Evolutionary conservation across 1,140 invertebrate genomes (phyloP).

Genomic region (Drosophila nasuta): DNA sequence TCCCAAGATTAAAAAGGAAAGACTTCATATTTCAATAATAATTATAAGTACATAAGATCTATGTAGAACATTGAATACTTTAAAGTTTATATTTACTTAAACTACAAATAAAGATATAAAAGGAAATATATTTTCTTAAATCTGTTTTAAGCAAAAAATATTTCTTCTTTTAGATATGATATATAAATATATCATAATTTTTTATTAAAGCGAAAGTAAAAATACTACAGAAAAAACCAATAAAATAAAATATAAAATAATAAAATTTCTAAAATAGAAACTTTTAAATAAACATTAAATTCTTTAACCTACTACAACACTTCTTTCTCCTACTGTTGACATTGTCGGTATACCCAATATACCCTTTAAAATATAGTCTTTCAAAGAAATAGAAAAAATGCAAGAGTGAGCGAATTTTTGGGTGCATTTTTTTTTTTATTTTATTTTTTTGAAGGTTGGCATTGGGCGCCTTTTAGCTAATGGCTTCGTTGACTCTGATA

Average conservation of each 20-base stretch:
- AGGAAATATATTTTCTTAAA: too few species aligned
- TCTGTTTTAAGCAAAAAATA: too few species aligned
- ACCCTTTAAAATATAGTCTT: not conserved
- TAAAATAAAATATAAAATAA: not conserved
- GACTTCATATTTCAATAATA: too few species aligned
- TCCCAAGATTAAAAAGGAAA: too few species aligned
- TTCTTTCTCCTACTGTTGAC: not conserved
- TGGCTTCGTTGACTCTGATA: constrained; percentile 67
- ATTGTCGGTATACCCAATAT: constrained; percentile 1
- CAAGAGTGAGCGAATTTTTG: constrained; percentile 14
- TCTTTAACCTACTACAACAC: not conserved
- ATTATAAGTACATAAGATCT: too few species aligned
- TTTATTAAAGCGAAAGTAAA: too few species aligned
- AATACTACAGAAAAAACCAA: not conserved
- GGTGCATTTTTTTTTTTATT: not conserved
- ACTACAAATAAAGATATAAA: too few species aligned
- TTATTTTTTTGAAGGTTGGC: constrained; percentile 57
- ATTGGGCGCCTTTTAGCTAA: constrained; percentile 72
- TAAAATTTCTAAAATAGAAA: not conserved
- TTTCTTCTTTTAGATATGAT: too few species aligned
- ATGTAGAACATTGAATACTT: too few species aligned
- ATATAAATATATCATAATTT: too few species aligned
- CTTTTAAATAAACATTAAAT: not conserved
- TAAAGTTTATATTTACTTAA: too few species aligned
- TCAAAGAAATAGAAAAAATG: constrained; percentile 40